Evolutionary conservation across 2,113 vertebrate genomes (phyloP), one percentile per base, ranked within the genome.

Genomic region (Sitta europaea): DNA sequence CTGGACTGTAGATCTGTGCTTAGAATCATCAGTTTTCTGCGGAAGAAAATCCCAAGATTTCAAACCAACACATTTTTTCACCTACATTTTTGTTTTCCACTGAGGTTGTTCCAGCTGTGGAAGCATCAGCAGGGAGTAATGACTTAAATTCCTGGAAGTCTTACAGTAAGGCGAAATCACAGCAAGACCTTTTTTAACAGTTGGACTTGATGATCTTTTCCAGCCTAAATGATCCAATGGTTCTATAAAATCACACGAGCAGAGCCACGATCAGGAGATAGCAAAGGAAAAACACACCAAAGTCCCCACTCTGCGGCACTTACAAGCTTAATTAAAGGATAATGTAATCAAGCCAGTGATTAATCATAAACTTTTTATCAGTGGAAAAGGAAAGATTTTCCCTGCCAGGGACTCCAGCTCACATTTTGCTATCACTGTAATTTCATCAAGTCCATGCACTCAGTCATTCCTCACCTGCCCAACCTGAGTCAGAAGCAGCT

Each of bases 351-450:
- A 81, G 38, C 40, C 3, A 1, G 19, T 65, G 88, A 95, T 93
- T 92, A 95, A 94, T 89, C 92, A 96, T 95, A 94, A 93, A 95
- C 94, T 86, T 95, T 77, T 93, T 92, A 96, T 91, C 86, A 77
- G 67, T 71, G 45, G 40, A 45, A 51, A 86, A 24, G 13, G 72
- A 67, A 21, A 86, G 48, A 42, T 66, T 80, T 80, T 92, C 75
- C 90, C 75, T 1, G 1, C n/a, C 65, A 55, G 75, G 68, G 65
- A 47, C 25, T 94, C 23, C 92, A 61, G 47, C 36, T 74, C 53
- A 13, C 25, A 3, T 63, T 88, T 31, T 86, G 59, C 67, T 66
- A 12, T 79, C 70, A 14, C 65, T 53, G 31, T 40, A 62, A 76
- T 51, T 83, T 61, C 87, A 76, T 38, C 9, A 12, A 61, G 20